A percentile compares a stretch with the other conserved stretches of the same genome.
Evolutionary conservation across 1,140 invertebrate genomes (phyloP).

Genomic region (Planococcus citri): DNA sequence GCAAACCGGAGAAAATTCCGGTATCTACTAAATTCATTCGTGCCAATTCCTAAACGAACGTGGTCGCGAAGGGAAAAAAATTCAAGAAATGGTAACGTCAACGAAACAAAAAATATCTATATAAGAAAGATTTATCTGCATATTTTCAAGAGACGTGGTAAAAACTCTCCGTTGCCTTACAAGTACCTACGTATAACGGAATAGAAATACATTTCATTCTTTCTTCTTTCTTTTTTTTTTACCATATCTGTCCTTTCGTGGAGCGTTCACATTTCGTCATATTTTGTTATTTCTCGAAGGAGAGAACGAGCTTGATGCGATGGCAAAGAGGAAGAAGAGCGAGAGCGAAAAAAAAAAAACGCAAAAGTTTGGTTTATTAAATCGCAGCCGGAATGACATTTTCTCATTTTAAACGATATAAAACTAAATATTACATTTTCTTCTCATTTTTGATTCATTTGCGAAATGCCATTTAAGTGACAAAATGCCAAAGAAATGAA

Average conservation of each 20-base stretch:
- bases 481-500: conserved; percentile 7
- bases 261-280: too few relatives aligned
- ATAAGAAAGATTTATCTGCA: neutral
- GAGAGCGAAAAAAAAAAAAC: neutral
- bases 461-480: conserved; percentile 6
- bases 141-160: neutral
- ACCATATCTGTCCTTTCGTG: too few relatives aligned
- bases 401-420: conserved; percentile 8
- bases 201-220: neutral
- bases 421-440: conserved; percentile 8
- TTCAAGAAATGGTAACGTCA: neutral
- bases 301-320: too few relatives aligned
- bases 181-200: neutral
- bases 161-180: too few relatives aligned
- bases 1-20: too few relatives aligned
- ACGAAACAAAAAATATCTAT: neutral
- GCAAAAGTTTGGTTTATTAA: conserved; percentile 4
- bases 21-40: too few relatives aligned
- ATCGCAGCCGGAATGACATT: conserved; percentile 1
- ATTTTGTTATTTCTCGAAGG: too few relatives aligned
- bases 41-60: too few relatives aligned
- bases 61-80: too few relatives aligned
- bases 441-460: conserved; percentile 8
- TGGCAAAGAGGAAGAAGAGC: too few relatives aligned
- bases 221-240: too few relatives aligned